Evolutionary conservation across 2,888 invertebrate species (phyloP), one percentile per base, ranked within the genome.

Genomic region (Tetheella fluctuosa): DNA sequence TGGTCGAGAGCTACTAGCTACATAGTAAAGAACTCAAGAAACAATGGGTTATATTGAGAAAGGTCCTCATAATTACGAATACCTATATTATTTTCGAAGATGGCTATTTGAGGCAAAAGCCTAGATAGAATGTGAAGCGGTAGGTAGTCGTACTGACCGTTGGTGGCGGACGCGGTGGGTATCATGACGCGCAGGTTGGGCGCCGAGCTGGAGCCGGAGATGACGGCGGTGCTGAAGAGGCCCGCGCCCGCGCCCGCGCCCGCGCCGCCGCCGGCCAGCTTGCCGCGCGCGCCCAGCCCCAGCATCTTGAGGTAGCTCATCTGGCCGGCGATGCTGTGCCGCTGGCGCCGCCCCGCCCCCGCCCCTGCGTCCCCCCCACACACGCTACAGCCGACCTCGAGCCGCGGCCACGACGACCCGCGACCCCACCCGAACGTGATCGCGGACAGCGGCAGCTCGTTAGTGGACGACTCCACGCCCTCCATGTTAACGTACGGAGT

Each of bases 271-370:
- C 94, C 73, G 94, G 95, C 77, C 95, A 96, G 86, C 80, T 94
- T 92, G 73, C 89, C 90, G 72, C 92, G 86, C 73, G 86, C 90
- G 71, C 89, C 95, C 92, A 97, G 96, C 83, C 96, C 96, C 94
- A 97, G 95, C 95, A 97, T 96, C 95, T 97, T 97, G 95, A 96
- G 96, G 95, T 97, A 97, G 95, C 96, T 97, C 96, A 97, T 96
- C 96, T 97, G 97, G 94, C 97, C 97, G 94, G 97, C 97, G 95
- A 98, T 97, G 95, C 97, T 97, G 97, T 98, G 97, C 93, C 97
- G 96, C 95, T 97, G 97, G 94, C 97, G 97, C 94, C 96, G 96
- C 95, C 95, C 94, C 94, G 81, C 93, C 92, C 79, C 90, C 85
- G 81, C 86, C 79, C 67, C 94, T 94, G 81, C 93, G 93, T 79